Evolutionary conservation across 2,888 invertebrate species (phyloP).

Genomic region (Zeuzera pyrina): DNA sequence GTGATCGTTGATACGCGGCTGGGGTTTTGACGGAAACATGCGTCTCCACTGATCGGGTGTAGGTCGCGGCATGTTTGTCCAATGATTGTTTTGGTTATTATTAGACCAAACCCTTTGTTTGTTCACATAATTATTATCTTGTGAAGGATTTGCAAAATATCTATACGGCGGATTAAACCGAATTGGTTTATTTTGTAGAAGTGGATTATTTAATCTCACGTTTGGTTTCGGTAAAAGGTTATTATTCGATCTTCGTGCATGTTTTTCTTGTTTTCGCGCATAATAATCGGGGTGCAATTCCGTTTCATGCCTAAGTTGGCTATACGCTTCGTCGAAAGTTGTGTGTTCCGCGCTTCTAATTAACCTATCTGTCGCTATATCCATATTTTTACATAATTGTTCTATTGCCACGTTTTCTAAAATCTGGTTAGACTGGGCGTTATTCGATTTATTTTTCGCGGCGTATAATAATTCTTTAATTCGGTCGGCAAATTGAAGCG

Average conservation of each 20-base stretch:
- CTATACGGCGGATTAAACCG: too few relatives aligned
- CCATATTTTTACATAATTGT: conserved; percentile 1
- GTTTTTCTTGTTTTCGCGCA: neutral
- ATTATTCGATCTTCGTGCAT: too few relatives aligned
- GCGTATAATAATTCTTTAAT: neutral
- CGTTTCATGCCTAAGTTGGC: too few relatives aligned
- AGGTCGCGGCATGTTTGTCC: neutral
- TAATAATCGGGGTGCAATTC: conserved; percentile 1
- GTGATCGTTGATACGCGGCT: neutral
- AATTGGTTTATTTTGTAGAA: too few relatives aligned
- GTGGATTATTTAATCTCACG: too few relatives aligned
- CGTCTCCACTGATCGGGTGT: too few relatives aligned
- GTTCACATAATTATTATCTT: too few relatives aligned
- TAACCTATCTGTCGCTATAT: neutral
- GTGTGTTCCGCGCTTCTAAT: neutral
- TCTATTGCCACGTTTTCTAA: conserved; percentile 1
- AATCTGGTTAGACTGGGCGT: neutral
- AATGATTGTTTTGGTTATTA: neutral
- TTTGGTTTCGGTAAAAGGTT: too few relatives aligned
- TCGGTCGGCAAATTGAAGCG: neutral
- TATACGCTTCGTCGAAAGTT: too few relatives aligned
- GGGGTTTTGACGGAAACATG: too few relatives aligned
- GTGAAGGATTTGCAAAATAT: too few relatives aligned
- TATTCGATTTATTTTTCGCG: conserved; percentile 1
- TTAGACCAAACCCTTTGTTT: too few relatives aligned